Percentiles rank a stretch among this genome's conserved stretches.
phyloP scores from a whole-genome alignment of 2,888 invertebrate genomes.

The Hetaerina titia region DNA sequence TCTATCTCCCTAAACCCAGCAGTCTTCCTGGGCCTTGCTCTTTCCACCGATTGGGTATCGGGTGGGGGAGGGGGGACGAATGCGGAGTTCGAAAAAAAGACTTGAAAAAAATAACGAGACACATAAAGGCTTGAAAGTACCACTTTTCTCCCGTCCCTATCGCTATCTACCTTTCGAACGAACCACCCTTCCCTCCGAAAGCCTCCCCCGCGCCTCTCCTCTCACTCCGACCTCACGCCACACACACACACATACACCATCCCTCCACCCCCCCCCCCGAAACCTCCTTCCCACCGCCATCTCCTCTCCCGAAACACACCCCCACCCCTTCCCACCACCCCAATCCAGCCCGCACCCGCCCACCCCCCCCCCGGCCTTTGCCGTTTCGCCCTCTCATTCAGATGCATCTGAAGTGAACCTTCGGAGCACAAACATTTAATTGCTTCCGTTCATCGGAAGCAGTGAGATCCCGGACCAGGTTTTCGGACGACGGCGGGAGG shows the following conservation, averaged over 20 bases:
- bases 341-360: background rate
- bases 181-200: background rate
- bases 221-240: background rate
- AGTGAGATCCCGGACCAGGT: conserved; percentile 46
- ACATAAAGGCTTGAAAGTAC: too few species aligned
- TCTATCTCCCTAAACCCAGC: background rate
- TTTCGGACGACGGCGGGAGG: background rate
- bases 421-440: conserved; percentile 32
- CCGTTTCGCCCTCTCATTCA: background rate
- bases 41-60: background rate
- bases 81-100: too few species aligned
- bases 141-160: background rate
- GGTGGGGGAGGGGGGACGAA: too few species aligned
- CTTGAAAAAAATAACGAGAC: too few species aligned
- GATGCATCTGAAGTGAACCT: conserved; percentile 43
- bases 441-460: conserved; percentile 51
- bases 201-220: background rate
- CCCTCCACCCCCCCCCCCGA: too few species aligned
- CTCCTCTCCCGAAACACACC: background rate
- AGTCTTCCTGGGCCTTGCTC: background rate
- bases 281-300: background rate
- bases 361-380: background rate
- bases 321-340: background rate
- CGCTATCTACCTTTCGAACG: background rate
- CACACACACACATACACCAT: background rate